Conservation (phyloP, 92 coral and sea anemone species). For the Phymanthus crucifer region DNA sequence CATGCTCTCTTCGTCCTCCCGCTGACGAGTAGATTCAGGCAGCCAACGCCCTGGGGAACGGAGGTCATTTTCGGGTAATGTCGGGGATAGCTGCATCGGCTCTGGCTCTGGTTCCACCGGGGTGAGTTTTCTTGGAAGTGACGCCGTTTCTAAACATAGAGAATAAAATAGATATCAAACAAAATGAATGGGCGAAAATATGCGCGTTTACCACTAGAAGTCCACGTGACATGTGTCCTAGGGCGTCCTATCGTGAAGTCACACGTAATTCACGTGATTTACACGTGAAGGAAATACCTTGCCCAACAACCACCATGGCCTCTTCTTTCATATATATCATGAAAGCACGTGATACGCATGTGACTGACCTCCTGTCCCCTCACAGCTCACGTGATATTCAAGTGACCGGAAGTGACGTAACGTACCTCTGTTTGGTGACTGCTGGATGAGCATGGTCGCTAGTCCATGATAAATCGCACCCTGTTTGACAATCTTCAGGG, state of each 20-base stretch:
- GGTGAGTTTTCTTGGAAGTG: conserved; percentile 36
- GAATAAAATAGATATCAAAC: not conserved
- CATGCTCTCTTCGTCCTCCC: conserved; percentile 41
- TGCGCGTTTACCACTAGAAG: too few relatives aligned
- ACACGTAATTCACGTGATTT: not conserved
- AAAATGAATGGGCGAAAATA: not conserved
- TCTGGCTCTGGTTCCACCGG: conserved; percentile 61
- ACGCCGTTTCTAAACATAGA: conserved; percentile 49
- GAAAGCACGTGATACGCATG: too few relatives aligned
- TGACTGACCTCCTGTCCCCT: too few relatives aligned
- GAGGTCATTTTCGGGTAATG: conserved; percentile 70
- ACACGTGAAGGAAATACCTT: not conserved
- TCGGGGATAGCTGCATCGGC: conserved; percentile 63
- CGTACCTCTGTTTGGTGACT: conserved; percentile 78
- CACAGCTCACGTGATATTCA: too few relatives aligned
- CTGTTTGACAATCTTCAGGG: conserved; percentile 70
- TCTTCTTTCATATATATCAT: too few relatives aligned
- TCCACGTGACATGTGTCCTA: too few relatives aligned
- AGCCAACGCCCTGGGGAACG: conserved; percentile 73
- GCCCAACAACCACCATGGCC: too few relatives aligned
- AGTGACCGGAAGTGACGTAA: not conserved
- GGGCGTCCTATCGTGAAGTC: not conserved
- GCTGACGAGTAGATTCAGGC: conserved; percentile 17
- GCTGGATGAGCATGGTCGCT: conserved; percentile 79
- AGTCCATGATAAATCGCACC: conserved; percentile 92